phyloP scores from a whole-genome alignment of 1,140 invertebrate species.

The Hyphantria cunea region DNA sequence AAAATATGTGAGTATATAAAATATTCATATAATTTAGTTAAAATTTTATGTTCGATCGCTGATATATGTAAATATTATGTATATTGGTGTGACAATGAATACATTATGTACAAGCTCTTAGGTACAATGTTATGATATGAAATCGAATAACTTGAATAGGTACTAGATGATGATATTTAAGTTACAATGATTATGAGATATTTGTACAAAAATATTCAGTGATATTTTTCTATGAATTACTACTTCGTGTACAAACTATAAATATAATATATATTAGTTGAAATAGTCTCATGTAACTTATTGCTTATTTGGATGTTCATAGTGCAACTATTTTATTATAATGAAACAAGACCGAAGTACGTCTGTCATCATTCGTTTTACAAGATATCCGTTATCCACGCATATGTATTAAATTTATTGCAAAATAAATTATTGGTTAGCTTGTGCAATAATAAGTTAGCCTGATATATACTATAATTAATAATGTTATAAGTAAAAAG shows the following conservation, averaged over 20 bases:
- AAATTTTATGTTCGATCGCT: slow-evolving; percentile 29
- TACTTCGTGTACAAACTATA: slow-evolving; percentile 22
- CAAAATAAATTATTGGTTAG: slow-evolving; percentile 7
- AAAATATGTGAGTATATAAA: slow-evolving; percentile 54
- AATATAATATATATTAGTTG: slow-evolving; percentile 3
- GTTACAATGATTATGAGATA: slow-evolving; percentile 31
- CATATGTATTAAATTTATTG: background rate
- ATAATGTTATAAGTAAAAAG: background rate
- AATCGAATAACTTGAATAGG: slow-evolving; percentile 58
- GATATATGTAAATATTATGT: slow-evolving; percentile 35
- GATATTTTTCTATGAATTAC: slow-evolving; percentile 46
- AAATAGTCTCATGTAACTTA: slow-evolving; percentile 20
- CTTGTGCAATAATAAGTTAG: slow-evolving; percentile 12
- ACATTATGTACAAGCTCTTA: slow-evolving; percentile 65
- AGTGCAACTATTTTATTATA: background rate
- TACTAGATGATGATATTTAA: slow-evolving; percentile 51
- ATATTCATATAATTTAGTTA: slow-evolving; percentile 28
- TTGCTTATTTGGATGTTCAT: background rate
- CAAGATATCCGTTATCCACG: background rate
- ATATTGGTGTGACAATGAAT: slow-evolving; percentile 35
- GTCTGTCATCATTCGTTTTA: background rate
- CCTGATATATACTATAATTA: slow-evolving; percentile 6
- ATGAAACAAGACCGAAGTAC: background rate
- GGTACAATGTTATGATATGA: slow-evolving; percentile 69
- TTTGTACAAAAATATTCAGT: slow-evolving; percentile 76